Evolutionary conservation across 2,888 invertebrate species (phyloP), one percentile per base, ranked within the genome.

Genomic region (Metallyticus violacea): DNA sequence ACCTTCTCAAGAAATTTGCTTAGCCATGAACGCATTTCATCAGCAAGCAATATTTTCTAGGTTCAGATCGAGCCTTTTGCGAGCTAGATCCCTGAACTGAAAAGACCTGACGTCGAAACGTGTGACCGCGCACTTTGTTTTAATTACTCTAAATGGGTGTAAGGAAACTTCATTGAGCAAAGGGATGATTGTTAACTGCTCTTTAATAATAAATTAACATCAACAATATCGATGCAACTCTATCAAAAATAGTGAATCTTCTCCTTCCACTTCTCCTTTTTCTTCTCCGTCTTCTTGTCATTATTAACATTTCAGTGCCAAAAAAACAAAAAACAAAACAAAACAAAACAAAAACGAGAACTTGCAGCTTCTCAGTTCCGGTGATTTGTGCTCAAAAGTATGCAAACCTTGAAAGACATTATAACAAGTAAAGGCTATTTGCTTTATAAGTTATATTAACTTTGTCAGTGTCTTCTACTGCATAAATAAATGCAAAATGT

Each of bases 181-280:
- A 85, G 30, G 85, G 85, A 78, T 85, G 78, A 78, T 78, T 85
- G 79, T 78, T 26, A 82, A 62, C 26, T 40, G 26, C 76, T 76
- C 15, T 26, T 82, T 29, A 29, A n/a, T n/a, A n/a, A 40, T 40
- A 40, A 40, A 40, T 40, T 40, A 62, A 62, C 40, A 81, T 81
- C 26, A 81, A 81, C 9, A 40, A 82, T 26, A 30, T n/a, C 76
- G 82, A 82, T 82, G 82, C 82, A 62, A 76, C 26, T 26, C 26
- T 27, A 82, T 76, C 76, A 82, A 76, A 26, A 82, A 26, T 62
- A 82, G 9, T 9, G 25, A 81, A 7, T 80, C 29, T 80, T 81
- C n/a, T 81, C 1, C 40, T 62, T 62, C 40, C 40, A 15, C 40
- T 62, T 62, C 40, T 62, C 81, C 81, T 25, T 30, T 30, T 30